These are phyloP conservation scores for Drosophila macrospina DNA, from an alignment of 2,888 invertebrate species.

Conservation along the genomic window DNA sequence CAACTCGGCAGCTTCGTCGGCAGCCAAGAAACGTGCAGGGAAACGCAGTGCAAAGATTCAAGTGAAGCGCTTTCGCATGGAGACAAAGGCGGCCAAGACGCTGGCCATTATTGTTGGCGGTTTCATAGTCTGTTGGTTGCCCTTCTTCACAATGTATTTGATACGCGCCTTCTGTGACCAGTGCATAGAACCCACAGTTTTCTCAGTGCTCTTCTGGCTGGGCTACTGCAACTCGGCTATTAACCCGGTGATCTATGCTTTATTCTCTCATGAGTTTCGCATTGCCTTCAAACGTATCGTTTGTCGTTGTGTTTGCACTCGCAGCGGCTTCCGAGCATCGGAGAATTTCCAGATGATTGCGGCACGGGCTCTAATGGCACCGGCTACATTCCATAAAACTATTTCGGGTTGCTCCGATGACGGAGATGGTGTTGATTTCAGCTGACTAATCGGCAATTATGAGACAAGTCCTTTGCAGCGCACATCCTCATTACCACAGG, in stretches of 20 bases:
- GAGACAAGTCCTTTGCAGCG: slow-evolving; percentile 72
- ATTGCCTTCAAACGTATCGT: slow-evolving; percentile 97
- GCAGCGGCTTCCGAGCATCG: slow-evolving; percentile 85
- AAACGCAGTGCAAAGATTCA: slow-evolving; percentile 95
- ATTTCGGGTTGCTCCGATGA: slow-evolving; percentile 85
- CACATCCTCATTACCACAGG: slow-evolving; percentile 75
- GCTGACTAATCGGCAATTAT: slow-evolving; percentile 83
- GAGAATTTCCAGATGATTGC: slow-evolving; percentile 85
- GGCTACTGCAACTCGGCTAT: slow-evolving; percentile 99
- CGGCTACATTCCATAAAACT: slow-evolving; percentile 85
- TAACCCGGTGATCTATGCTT: slow-evolving; percentile 97
- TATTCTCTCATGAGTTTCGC: slow-evolving; percentile 97
- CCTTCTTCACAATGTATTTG: slow-evolving; percentile 98
- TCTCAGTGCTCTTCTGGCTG: slow-evolving; percentile 97
- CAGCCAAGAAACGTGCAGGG: slow-evolving; percentile 90
- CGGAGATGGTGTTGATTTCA: slow-evolving; percentile 83
- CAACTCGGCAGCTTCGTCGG: slow-evolving; percentile 44
- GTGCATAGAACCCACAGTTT: slow-evolving; percentile 93
- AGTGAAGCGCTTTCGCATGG: slow-evolving; percentile 96
- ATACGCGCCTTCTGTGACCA: slow-evolving; percentile 94
- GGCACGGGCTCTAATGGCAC: slow-evolving; percentile 84
- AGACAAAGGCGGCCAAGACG: slow-evolving; percentile 98
- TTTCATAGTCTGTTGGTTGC: slow-evolving; percentile 98
- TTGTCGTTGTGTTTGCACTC: slow-evolving; percentile 92
- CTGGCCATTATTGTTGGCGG: slow-evolving; percentile 98